Evolutionary conservation across 2,113 vertebrate species (phyloP).

Genomic region (Setophaga coronata): DNA sequence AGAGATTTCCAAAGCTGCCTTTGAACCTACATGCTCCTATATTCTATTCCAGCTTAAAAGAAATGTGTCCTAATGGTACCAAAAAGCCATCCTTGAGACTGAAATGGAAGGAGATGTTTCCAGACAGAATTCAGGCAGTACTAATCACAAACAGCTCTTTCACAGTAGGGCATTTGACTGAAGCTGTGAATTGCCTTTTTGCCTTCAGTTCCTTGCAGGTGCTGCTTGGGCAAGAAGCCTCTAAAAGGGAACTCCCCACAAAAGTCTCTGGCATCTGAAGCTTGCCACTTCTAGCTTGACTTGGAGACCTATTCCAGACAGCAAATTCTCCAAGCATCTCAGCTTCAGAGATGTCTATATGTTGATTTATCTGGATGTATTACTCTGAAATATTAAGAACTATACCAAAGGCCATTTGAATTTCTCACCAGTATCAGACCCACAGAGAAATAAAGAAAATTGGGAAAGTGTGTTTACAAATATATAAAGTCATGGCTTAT

Average conservation of each 20-base stretch:
- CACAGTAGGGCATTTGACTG: not conserved
- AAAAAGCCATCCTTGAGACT: not conserved
- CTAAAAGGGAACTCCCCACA: not conserved
- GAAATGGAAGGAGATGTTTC: not conserved
- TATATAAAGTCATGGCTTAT: too few species aligned
- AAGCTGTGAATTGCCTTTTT: slow-evolving; percentile 8
- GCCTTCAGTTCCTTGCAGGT: not conserved
- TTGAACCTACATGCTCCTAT: not conserved
- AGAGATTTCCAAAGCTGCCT: not conserved
- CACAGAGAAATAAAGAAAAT: not conserved
- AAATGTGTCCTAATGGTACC: not conserved
- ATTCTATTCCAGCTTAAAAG: not conserved
- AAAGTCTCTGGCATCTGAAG: not conserved
- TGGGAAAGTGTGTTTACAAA: too few species aligned
- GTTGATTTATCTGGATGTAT: not conserved
- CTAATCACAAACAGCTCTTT: not conserved
- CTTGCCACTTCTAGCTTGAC: not conserved
- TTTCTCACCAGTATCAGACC: not conserved
- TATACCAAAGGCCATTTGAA: not conserved
- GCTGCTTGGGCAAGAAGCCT: not conserved
- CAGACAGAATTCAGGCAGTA: not conserved
- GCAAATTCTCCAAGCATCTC: not conserved
- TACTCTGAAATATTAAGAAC: not conserved
- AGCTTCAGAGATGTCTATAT: not conserved
- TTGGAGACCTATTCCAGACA: not conserved